These are phyloP conservation scores for Tipula lateralis DNA, from an alignment of 2,888 invertebrate species.

Conservation along the genomic window DNA sequence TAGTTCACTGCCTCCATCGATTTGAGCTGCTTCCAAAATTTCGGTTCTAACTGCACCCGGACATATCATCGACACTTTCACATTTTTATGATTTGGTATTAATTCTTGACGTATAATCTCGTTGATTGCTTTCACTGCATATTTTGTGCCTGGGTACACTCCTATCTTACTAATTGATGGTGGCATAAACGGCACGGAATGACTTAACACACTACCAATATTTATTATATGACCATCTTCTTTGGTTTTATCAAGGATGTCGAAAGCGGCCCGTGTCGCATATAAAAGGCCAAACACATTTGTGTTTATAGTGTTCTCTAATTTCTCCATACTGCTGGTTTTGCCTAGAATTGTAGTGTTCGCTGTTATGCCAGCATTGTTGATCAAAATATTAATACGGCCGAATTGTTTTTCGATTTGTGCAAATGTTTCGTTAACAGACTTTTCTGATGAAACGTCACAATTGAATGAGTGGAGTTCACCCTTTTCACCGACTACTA, in stretches of 20 bases:
- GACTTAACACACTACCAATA: slow-evolving; percentile 47
- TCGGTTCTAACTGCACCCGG: not conserved
- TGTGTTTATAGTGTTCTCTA: slow-evolving; percentile 44
- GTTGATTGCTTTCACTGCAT: slow-evolving; percentile 40
- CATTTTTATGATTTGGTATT: not conserved
- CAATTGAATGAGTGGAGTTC: slow-evolving; percentile 42
- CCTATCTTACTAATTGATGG: slow-evolving; percentile 33
- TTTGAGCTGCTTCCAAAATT: not conserved
- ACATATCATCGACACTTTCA: not conserved
- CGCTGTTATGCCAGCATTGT: slow-evolving; percentile 52
- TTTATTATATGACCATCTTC: slow-evolving; percentile 50
- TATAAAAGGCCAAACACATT: slow-evolving; percentile 49
- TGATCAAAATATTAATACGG: slow-evolving; percentile 54
- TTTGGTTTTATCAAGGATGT: slow-evolving; percentile 49
- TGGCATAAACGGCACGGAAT: slow-evolving; percentile 36
- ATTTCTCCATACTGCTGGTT: slow-evolving; percentile 38
- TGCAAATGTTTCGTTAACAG: slow-evolving; percentile 53
- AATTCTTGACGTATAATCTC: slow-evolving; percentile 42
- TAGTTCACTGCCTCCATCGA: not conserved
- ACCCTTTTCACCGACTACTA: slow-evolving; percentile 37
- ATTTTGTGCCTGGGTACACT: slow-evolving; percentile 42
- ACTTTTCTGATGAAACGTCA: slow-evolving; percentile 53
- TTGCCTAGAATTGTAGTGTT: slow-evolving; percentile 36
- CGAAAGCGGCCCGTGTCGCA: slow-evolving; percentile 49
- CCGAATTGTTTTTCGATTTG: slow-evolving; percentile 52